These are phyloP conservation scores for Macrotus californicus DNA, from an alignment of 2,113 vertebrate genomes.

Conservation along the genomic window DNA sequence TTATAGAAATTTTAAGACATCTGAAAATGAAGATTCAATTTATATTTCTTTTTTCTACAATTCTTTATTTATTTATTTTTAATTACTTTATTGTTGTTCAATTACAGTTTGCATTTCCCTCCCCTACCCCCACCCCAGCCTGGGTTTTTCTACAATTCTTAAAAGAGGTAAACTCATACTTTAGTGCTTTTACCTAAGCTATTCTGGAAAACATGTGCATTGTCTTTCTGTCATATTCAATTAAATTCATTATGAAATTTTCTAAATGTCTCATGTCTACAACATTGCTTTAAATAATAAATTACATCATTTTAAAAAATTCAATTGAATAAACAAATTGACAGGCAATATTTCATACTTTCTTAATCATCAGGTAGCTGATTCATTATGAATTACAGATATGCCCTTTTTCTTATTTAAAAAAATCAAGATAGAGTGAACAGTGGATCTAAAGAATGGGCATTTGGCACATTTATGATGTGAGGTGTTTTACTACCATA, in stretches of 20 bases:
- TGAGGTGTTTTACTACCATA: neutral
- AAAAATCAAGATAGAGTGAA: neutral
- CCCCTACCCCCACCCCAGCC: no score
- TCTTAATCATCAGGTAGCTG: neutral
- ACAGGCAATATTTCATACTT: neutral
- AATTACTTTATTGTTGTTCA: no score
- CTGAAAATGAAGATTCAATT: conserved; percentile 47
- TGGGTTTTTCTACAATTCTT: neutral
- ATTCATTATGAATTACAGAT: neutral
- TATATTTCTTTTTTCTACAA: neutral
- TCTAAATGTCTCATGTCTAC: neutral
- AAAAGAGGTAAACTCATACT: neutral
- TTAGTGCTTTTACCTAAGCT: neutral
- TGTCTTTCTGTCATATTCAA: neutral
- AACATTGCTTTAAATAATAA: conserved; percentile 3
- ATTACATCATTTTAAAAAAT: neutral
- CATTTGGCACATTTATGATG: neutral
- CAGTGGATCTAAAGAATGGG: neutral
- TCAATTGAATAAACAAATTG: neutral
- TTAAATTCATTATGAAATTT: neutral
- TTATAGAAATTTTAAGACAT: neutral
- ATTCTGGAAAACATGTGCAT: neutral
- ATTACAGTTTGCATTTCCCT: no score
- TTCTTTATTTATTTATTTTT: no score
- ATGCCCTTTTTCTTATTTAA: neutral